Base-by-base conservation (phyloP, 2,888 invertebrate species). In the Platycheirus rosarum region DNA sequence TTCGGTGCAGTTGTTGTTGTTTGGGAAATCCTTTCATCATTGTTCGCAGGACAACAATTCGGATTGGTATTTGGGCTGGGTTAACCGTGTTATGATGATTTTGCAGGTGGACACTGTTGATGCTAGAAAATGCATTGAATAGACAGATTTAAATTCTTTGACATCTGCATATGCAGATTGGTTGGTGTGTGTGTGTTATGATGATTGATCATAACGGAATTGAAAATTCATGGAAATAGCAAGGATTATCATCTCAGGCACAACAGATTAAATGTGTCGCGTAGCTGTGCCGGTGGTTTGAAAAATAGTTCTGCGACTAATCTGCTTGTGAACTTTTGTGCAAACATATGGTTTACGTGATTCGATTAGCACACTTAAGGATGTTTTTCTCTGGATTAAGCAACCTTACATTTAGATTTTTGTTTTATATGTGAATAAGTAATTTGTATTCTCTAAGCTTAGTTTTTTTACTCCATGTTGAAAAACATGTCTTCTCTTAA, bases 31-130 rank as follows among this genome's bases (percentile, higher is more conserved):
- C 29, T 66, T 48, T 32, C 46, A 55, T 23, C 60, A 55, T 78
- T 78, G 73, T 73, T 48, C 23, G 18, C 11, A 62, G 66, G 73
- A 78, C 68, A 73, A 66, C 71, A 77, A 66, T 71, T 60, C 16
- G 55, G 16, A 46, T 46, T 66, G 44, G 68, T 55, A 65, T 51
- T 53, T 62, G 46, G 32, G 37, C 8, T 35, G 66, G 60, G 60
- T 62, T 62, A 71, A 32, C 53, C 37, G 26, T 66, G 75, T 68
- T 75, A 26, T 60, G 26, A 62, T 68, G 60, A 53, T 60, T 11
- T 60, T 57, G 53, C 78, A 73, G 73, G 73, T 78, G 78, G 9
- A 35, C 29, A 49, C 6, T 51, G n/a, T 4, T 32, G 53, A 35
- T 77, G 40, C 18, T 44, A 14, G 18, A 60, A 23, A 37, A 46